These are phyloP conservation scores for Aethina tumida DNA, from an alignment of 1,140 invertebrate genomes.

Conservation along the genomic window DNA sequence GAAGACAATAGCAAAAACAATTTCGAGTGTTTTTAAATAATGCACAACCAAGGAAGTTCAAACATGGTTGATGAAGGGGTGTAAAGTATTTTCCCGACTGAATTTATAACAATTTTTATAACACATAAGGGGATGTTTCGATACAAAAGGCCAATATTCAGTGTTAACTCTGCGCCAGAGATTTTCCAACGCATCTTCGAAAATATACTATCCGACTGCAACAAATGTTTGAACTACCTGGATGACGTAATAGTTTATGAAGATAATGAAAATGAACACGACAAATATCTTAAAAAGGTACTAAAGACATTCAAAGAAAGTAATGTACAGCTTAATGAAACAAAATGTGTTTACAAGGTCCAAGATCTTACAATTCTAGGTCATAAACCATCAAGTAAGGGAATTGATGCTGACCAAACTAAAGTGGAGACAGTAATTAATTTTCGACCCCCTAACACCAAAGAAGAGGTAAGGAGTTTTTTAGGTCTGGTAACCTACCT, in stretches of 20 bases:
- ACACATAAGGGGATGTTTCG: conserved; percentile 29
- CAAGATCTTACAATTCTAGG: conserved; percentile 14
- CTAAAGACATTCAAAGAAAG: conserved; percentile 14
- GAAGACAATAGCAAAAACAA: no score
- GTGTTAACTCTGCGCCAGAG: conserved; percentile 17
- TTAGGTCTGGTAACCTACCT: conserved; percentile 20
- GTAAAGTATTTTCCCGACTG: no score
- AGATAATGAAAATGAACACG: conserved; percentile 8
- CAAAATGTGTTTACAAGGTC: conserved; percentile 20
- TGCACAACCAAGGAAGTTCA: no score
- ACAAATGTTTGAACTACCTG: conserved; percentile 14
- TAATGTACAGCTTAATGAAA: conserved; percentile 16
- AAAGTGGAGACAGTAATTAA: conserved; percentile 13
- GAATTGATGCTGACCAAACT: conserved; percentile 13
- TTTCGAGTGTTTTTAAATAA: no score
- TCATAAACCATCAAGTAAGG: conserved; percentile 13
- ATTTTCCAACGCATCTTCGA: conserved; percentile 15
- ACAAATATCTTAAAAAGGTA: conserved; percentile 10
- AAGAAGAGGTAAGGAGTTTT: conserved; percentile 20
- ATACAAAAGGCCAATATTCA: conserved; percentile 32
- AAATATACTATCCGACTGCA: conserved; percentile 5
- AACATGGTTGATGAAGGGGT: no score
- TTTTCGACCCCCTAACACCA: conserved; percentile 12
- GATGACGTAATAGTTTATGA: conserved; percentile 16
- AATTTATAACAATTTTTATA: conserved; percentile 35